Evolutionary conservation across 2,113 vertebrate species (phyloP).

Genomic region (Tyto alba): DNA sequence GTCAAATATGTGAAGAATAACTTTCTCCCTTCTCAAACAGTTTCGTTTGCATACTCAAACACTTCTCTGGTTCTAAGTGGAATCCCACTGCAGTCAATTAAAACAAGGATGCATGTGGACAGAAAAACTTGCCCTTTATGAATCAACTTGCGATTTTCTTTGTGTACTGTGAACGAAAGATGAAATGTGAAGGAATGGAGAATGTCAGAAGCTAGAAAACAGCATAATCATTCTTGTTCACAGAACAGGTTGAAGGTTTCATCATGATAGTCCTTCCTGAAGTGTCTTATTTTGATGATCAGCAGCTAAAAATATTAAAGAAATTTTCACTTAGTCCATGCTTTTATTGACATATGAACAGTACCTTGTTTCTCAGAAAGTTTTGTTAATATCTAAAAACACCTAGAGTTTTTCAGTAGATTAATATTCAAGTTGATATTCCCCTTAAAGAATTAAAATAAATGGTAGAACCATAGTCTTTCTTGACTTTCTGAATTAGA

Average conservation of each 20-base stretch:
- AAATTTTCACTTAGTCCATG: not conserved
- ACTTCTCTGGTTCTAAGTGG: not conserved
- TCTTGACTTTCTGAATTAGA: not conserved
- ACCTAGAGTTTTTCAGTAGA: not conserved
- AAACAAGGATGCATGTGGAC: not conserved
- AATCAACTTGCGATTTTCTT: not conserved
- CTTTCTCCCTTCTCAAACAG: not conserved
- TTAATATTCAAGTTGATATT: not conserved
- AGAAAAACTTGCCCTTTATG: not conserved
- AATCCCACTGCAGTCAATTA: conserved; percentile 36
- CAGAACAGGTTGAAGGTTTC: not conserved
- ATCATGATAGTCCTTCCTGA: not conserved
- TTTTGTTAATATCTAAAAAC: not conserved
- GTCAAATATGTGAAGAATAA: not conserved
- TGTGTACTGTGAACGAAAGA: not conserved
- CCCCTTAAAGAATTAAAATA: not conserved
- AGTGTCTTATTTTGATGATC: not conserved
- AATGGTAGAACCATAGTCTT: not conserved
- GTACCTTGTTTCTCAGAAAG: not conserved
- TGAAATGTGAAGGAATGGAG: not conserved
- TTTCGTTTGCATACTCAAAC: not conserved
- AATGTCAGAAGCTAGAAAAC: not conserved
- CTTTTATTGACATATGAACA: not conserved
- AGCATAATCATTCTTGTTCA: not conserved
- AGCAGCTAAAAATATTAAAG: not conserved